Conservation (phyloP, 2,888 invertebrate genomes). For the Tethea ocularis region DNA sequence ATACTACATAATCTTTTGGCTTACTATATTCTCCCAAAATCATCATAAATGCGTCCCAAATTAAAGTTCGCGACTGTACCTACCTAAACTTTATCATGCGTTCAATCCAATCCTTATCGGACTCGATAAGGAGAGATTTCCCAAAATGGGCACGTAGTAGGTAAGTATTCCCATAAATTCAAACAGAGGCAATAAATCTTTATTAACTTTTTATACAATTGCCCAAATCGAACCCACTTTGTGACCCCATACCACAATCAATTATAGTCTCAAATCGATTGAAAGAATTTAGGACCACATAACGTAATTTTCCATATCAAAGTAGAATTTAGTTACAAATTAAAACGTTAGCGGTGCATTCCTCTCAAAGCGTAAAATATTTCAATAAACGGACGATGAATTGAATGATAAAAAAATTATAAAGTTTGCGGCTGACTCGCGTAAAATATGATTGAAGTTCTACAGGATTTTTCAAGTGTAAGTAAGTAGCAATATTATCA, state of each 20-base stretch:
- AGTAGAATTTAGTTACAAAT: neutral
- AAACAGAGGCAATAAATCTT: neutral
- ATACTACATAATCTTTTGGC: no score
- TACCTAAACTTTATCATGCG: no score
- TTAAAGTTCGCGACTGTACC: no score
- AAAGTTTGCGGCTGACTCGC: neutral
- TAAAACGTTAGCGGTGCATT: neutral
- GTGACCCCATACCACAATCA: neutral
- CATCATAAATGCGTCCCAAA: no score
- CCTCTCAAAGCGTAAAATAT: slow-evolving; percentile 18
- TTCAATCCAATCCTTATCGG: neutral
- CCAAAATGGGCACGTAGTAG: neutral
- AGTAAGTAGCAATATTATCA: no score
- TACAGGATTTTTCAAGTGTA: no score
- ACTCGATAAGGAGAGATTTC: neutral
- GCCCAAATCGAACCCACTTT: neutral
- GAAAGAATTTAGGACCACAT: neutral
- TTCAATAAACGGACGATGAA: slow-evolving; percentile 21
- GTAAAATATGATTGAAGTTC: slow-evolving; percentile 2
- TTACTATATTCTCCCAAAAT: no score
- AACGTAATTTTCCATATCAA: neutral
- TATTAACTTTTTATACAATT: neutral
- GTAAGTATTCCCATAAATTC: neutral
- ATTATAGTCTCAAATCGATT: neutral
- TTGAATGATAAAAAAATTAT: slow-evolving; percentile 22